Conservation (phyloP, 2,113 vertebrate species). For the Coptodon bakossiorum region DNA sequence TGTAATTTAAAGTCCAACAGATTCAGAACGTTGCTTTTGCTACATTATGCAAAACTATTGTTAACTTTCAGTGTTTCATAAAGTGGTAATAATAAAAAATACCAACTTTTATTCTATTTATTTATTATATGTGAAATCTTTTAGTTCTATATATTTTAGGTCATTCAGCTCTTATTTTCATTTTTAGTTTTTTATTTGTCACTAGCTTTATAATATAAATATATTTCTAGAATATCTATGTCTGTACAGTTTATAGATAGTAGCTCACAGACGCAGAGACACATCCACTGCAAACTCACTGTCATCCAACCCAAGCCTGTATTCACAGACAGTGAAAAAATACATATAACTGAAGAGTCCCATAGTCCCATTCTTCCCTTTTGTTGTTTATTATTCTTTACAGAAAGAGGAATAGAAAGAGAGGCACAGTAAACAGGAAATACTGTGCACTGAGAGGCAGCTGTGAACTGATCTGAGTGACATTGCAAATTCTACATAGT, state of each 20-base stretch:
- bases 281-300: not conserved
- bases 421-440: not conserved
- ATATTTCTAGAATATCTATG: not conserved
- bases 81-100: not conserved
- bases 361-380: not conserved
- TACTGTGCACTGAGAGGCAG: constrained; percentile 21
- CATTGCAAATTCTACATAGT: constrained; percentile 14
- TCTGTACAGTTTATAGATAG: not conserved
- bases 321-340: not conserved
- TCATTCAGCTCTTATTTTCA: not conserved
- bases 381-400: not conserved
- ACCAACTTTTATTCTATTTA: not conserved
- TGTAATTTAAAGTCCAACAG: not conserved
- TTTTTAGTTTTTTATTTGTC: not conserved
- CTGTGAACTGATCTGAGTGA: constrained; percentile 34
- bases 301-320: not conserved
- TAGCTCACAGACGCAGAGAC: not conserved
- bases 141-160: not conserved
- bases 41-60: not conserved
- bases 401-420: not conserved
- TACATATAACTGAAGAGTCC: not conserved
- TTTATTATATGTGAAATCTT: not conserved
- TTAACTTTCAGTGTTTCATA: not conserved
- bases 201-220: not conserved
- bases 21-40: not conserved